Evolutionary conservation across 2,888 invertebrate genomes (phyloP).

Genomic region (Microplitis manilae): DNA sequence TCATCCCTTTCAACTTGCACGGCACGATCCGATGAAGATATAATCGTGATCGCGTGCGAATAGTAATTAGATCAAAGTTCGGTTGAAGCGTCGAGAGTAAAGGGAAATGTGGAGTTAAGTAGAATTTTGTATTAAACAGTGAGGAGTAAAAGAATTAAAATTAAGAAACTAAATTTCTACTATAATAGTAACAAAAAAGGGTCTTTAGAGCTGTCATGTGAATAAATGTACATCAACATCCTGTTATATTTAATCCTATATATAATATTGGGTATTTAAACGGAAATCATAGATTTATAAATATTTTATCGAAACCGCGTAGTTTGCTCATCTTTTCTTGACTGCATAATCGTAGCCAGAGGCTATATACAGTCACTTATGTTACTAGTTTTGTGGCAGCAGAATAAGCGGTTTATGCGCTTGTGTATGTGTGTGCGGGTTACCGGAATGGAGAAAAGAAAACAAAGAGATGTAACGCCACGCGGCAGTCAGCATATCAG

Average conservation of each 20-base stretch:
- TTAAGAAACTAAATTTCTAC: neutral
- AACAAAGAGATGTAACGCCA: conserved; percentile 22
- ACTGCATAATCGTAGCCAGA: conserved; percentile 11
- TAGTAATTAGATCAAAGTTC: conserved; percentile 67
- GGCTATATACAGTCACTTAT: neutral
- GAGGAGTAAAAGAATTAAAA: neutral
- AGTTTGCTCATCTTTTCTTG: neutral
- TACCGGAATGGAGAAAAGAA: conserved; percentile 1
- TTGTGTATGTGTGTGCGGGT: neutral
- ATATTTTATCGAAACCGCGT: neutral
- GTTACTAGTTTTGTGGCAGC: neutral
- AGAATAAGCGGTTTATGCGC: neutral
- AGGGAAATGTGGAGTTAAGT: conserved; percentile 56
- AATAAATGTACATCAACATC: neutral
- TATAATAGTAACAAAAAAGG: neutral
- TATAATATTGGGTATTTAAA: neutral
- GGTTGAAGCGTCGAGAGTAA: conserved; percentile 44
- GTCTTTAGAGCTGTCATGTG: neutral
- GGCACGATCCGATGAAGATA: conserved; percentile 59
- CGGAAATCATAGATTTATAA: conserved; percentile 1
- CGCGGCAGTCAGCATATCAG: conserved; percentile 44
- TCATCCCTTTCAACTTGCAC: conserved; percentile 21
- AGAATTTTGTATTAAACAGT: conserved; percentile 50
- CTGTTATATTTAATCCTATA: neutral
- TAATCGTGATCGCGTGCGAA: conserved; percentile 65